These are phyloP conservation scores for Platichthys flesus DNA, from an alignment of 2,113 vertebrate genomes.

Conservation along the genomic window DNA sequence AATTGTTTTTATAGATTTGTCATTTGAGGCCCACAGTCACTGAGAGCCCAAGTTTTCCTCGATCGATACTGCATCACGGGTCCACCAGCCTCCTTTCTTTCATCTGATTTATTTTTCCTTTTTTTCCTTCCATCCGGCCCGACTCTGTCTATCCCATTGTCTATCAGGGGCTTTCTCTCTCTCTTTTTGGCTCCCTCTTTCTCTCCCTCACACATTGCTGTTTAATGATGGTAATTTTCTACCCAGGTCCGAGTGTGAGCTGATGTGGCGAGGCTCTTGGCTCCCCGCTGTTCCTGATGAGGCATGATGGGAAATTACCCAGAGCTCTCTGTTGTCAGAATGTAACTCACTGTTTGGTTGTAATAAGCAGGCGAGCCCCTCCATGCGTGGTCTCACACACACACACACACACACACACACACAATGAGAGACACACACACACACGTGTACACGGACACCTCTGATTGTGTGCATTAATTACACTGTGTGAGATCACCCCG, in stretches of 20 bases:
- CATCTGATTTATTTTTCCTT: constrained; percentile 10
- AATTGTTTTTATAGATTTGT: constrained; percentile 64
- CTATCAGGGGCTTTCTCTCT: constrained; percentile 44
- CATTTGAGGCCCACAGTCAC: constrained; percentile 28
- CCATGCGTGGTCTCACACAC: constrained; percentile 50
- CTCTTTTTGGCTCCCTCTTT: constrained; percentile 64
- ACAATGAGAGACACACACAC: constrained; percentile 26
- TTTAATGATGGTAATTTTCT: constrained; percentile 83
- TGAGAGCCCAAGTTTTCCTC: constrained; percentile 28
- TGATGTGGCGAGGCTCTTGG: constrained; percentile 79
- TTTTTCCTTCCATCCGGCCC: constrained; percentile 6
- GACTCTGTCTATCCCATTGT: constrained; percentile 60
- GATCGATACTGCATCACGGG: constrained; percentile 48
- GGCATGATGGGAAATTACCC: constrained; percentile 84
- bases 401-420: constrained; percentile 47
- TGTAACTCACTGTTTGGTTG: constrained; percentile 82
- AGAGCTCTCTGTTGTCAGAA: constrained; percentile 80
- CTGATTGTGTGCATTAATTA: constrained; percentile 79
- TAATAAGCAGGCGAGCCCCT: constrained; percentile 80
- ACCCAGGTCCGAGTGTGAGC: constrained; percentile 82
- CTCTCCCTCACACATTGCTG: constrained; percentile 66
- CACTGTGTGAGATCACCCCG: constrained; percentile 77
- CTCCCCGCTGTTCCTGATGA: constrained; percentile 81
- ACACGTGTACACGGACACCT: constrained; percentile 61
- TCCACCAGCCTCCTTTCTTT: constrained; percentile 19